Conservation (phyloP, 2,797 vertebrate species). For the Notolabrus celidotus region DNA sequence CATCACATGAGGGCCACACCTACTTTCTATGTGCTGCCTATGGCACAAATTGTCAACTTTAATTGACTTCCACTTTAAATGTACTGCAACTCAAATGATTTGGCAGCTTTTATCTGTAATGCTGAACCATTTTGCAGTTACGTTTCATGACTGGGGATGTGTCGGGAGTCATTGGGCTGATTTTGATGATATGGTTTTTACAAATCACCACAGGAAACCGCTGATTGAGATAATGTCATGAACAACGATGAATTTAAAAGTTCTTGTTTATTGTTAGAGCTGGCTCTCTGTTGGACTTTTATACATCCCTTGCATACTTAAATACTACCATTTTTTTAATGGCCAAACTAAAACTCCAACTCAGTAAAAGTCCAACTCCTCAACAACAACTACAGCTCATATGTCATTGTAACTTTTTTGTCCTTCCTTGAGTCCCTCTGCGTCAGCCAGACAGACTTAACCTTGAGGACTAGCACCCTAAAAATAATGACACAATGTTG, state of each 20-base stretch:
- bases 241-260: too few relatives aligned
- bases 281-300: background rate
- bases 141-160: background rate
- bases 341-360: background rate
- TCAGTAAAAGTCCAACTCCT: background rate
- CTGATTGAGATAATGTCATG: background rate
- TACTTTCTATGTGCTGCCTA: too few relatives aligned
- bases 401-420: slow-evolving; percentile 8
- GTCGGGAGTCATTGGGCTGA: background rate
- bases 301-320: too few relatives aligned
- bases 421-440: background rate
- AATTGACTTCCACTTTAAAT: background rate
- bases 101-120: background rate
- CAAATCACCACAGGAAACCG: background rate
- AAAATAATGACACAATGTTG: slow-evolving; percentile 38
- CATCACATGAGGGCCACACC: too few relatives aligned
- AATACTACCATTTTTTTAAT: background rate
- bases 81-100: background rate
- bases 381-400: background rate
- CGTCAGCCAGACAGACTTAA: slow-evolving; percentile 37
- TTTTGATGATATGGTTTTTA: background rate
- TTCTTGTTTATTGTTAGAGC: background rate
- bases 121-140: background rate
- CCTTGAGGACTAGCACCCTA: slow-evolving; percentile 65
- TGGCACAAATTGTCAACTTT: too few relatives aligned